These are phyloP conservation scores for Cyclopterus lumpus DNA, from an alignment of 2,797 vertebrate species.

Conservation along the genomic window DNA sequence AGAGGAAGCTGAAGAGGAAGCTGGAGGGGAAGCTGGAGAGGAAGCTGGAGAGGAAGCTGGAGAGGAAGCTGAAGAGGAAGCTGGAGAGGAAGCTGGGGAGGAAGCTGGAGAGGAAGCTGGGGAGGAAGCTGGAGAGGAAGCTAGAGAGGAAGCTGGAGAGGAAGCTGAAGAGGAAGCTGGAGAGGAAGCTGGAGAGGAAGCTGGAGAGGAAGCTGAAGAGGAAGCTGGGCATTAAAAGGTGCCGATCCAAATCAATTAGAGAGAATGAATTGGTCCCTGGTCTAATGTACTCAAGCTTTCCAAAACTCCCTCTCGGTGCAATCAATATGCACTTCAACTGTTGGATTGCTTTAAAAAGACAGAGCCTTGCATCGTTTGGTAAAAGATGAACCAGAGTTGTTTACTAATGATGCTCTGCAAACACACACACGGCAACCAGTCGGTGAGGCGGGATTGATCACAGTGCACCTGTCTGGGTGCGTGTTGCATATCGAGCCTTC, in stretches of 20 bases:
- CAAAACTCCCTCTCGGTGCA: neutral
- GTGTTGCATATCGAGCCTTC: neutral
- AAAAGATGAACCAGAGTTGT: conserved; percentile 12
- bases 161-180: no score
- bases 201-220: no score
- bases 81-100: no score
- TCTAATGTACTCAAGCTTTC: neutral
- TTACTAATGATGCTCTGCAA: neutral
- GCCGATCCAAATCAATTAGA: conserved; percentile 5
- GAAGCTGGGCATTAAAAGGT: no score
- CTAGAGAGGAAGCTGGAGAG: no score
- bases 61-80: no score
- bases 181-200: no score
- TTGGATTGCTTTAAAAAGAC: neutral
- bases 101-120: no score
- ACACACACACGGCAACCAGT: neutral
- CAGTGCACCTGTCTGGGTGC: neutral
- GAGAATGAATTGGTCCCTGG: conserved; percentile 20
- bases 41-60: no score
- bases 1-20: no score
- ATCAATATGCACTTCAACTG: conserved; percentile 26
- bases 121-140: no score
- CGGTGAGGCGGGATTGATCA: neutral
- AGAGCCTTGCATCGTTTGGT: neutral
- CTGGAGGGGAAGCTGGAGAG: no score